Conservation (phyloP, 2,113 vertebrate species). For the Epinephelus moara region DNA sequence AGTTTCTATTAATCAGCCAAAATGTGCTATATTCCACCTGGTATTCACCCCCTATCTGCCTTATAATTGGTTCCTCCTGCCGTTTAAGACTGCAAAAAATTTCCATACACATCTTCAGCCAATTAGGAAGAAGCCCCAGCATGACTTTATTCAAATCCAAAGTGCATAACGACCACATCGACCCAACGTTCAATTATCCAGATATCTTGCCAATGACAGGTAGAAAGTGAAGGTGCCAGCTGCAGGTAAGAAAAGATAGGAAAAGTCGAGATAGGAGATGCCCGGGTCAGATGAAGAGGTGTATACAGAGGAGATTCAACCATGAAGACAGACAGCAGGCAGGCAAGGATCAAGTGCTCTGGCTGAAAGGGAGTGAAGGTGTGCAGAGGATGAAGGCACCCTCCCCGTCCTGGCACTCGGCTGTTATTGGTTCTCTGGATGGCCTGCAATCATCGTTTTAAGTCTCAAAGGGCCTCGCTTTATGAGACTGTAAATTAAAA, state of each 20-base stretch:
- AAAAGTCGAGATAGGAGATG: background rate
- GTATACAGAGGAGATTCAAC: conserved; percentile 34
- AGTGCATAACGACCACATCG: conserved; percentile 18
- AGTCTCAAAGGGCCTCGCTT: conserved; percentile 55
- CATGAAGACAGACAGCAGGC: conserved; percentile 4
- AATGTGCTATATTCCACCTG: conserved; percentile 39
- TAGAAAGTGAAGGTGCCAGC: conserved; percentile 6
- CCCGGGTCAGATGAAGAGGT: background rate
- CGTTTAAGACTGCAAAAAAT: conserved; percentile 12
- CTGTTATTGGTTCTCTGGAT: conserved; percentile 62
- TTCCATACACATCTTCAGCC: conserved; percentile 39
- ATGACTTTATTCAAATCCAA: conserved; percentile 50
- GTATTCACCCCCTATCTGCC: conserved; percentile 26
- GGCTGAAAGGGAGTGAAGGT: conserved; percentile 51
- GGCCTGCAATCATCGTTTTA: conserved; percentile 62
- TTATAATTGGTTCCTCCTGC: conserved; percentile 40
- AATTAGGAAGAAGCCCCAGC: conserved; percentile 52
- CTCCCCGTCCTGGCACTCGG: conserved; percentile 44
- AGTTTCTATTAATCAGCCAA: conserved; percentile 46
- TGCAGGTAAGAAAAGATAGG: conserved; percentile 15
- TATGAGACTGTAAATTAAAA: conserved; percentile 67
- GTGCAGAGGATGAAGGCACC: conserved; percentile 43
- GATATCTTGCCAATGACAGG: conserved; percentile 30
- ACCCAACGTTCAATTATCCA: conserved; percentile 32
- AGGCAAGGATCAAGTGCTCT: conserved; percentile 40